phyloP scores from a whole-genome alignment of 2,113 vertebrate genomes.

The Baryphthengus martii region DNA sequence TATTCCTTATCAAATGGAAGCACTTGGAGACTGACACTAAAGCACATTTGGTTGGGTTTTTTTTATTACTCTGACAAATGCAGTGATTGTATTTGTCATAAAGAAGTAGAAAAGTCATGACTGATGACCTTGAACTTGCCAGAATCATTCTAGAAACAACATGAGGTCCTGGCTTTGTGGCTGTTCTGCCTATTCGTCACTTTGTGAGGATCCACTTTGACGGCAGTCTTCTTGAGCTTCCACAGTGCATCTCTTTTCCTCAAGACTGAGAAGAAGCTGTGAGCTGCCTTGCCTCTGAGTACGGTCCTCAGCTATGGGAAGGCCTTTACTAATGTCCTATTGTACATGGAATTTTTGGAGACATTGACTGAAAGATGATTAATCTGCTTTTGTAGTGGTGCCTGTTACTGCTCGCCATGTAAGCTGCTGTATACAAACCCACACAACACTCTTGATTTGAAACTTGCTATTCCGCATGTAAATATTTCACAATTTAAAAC shows the following conservation, averaged over 20 bases:
- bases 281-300: neutral
- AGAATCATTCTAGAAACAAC: neutral
- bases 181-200: neutral
- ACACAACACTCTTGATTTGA: neutral
- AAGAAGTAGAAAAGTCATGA: neutral
- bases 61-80: neutral
- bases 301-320: neutral
- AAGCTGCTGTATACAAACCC: neutral
- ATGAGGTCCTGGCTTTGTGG: neutral
- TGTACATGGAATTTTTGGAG: neutral
- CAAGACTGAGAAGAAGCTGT: fast-evolving
- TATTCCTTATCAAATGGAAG: neutral
- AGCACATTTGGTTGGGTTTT: neutral
- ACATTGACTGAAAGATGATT: neutral
- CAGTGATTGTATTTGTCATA: neutral
- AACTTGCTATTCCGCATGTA: neutral
- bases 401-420: fast-evolving
- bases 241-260: neutral
- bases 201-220: neutral
- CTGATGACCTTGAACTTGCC: neutral
- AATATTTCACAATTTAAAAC: neutral
- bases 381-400: neutral
- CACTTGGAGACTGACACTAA: neutral
- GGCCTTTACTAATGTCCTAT: fast-evolving
- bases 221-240: neutral